Evolutionary conservation across 1,140 invertebrate species (phyloP).

Genomic region (Drosophila prosaltans): DNA sequence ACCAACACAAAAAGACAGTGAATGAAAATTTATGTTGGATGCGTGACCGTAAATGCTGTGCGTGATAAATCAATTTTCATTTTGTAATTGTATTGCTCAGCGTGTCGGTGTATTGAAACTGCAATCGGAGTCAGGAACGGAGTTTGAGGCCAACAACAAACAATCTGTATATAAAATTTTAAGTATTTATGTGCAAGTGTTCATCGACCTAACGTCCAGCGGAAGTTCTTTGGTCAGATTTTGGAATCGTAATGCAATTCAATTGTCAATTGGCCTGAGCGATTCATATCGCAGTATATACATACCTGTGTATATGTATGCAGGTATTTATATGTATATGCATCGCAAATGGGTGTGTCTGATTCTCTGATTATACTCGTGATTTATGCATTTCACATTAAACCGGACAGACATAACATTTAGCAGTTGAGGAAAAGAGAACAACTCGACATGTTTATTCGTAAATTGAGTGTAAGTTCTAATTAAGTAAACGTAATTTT

Average conservation of each 20-base stretch:
- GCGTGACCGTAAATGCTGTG: conserved; percentile 79
- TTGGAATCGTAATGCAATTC: conserved; percentile 68
- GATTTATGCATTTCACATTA: conserved; percentile 75
- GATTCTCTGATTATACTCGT: conserved; percentile 70
- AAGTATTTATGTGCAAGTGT: conserved; percentile 66
- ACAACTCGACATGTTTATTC: neutral
- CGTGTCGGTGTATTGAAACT: neutral
- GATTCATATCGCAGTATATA: conserved; percentile 57
- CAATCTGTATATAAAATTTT: conserved; percentile 56
- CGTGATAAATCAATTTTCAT: conserved; percentile 81
- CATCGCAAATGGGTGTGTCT: conserved; percentile 38
- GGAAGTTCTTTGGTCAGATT: conserved; percentile 70
- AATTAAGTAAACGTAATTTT: conserved; percentile 30
- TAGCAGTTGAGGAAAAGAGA: conserved; percentile 38
- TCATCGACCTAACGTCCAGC: conserved; percentile 43
- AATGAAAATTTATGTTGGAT: conserved; percentile 80
- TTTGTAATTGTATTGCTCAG: conserved; percentile 71
- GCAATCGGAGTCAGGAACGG: neutral
- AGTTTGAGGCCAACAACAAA: neutral
- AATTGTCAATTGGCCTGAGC: conserved; percentile 76
- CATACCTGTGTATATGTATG: conserved; percentile 4
- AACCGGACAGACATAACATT: conserved; percentile 51
- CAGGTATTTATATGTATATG: conserved; percentile 1
- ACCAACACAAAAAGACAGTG: conserved; percentile 66
- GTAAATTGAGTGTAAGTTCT: neutral